Percentiles rank a stretch among this genome's conserved stretches.
Evolutionary conservation across 2,888 invertebrate species (phyloP).

Genomic region (Leucozona laternaria): DNA sequence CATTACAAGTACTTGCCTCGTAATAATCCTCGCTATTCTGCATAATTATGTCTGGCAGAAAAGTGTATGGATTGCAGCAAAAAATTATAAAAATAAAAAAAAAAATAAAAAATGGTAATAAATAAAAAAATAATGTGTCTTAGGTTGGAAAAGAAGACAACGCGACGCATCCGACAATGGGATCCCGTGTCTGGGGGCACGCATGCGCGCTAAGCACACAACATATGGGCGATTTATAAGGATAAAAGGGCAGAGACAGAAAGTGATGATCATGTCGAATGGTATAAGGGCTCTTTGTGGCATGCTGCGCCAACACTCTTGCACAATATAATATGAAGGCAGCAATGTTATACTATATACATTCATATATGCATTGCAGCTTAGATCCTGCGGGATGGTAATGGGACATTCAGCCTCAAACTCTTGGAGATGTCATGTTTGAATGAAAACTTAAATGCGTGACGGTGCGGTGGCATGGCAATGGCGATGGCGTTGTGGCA

Average conservation of each 20-base stretch:
- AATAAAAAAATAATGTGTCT: constrained; percentile 51
- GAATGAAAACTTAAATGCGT: constrained; percentile 51
- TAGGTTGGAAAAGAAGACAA: constrained; percentile 29
- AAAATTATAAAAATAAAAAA: background rate
- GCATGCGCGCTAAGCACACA: constrained; percentile 66
- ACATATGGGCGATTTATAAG: constrained; percentile 64
- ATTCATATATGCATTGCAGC: background rate
- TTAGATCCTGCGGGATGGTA: constrained; percentile 32
- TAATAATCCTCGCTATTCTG: constrained; percentile 74
- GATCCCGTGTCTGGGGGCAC: constrained; percentile 67
- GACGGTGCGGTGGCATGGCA: constrained; percentile 3
- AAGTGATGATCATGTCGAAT: constrained; percentile 43
- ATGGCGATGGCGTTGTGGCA: background rate
- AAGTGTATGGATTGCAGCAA: constrained; percentile 48
- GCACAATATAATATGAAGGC: constrained; percentile 6
- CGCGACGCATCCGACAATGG: constrained; percentile 59
- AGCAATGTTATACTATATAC: background rate
- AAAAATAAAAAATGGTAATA: constrained; percentile 36
- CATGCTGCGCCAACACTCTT: constrained; percentile 36
- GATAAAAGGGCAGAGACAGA: constrained; percentile 57
- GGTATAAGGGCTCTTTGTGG: constrained; percentile 12
- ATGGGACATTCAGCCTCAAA: constrained; percentile 38
- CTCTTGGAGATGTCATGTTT: constrained; percentile 54
- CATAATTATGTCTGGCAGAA: constrained; percentile 72
- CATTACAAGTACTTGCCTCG: constrained; percentile 73